Conservation (phyloP, 2,113 vertebrate species). For the Ailuropoda melanoleuca region DNA sequence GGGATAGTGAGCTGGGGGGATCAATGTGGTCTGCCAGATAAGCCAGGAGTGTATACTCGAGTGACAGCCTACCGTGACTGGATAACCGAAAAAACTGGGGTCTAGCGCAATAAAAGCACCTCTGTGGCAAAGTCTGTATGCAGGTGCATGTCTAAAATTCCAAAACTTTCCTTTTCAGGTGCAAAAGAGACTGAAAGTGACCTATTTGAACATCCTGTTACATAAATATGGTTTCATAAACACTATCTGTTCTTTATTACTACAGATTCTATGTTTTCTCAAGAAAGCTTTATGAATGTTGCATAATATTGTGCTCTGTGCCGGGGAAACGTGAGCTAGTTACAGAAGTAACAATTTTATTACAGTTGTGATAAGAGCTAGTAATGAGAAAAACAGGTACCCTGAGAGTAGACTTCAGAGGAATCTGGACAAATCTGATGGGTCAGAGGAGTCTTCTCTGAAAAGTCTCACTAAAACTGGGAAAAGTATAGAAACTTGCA, state of each 20-base stretch:
- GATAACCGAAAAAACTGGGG: constrained; percentile 80
- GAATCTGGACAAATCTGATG: neutral
- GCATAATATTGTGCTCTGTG: neutral
- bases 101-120: constrained; percentile 72
- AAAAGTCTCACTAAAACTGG: neutral
- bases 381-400: neutral
- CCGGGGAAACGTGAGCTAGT: neutral
- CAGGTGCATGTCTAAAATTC: neutral
- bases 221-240: neutral
- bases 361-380: neutral
- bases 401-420: neutral
- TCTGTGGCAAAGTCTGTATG: neutral
- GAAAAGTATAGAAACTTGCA: neutral
- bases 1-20: constrained; percentile 89
- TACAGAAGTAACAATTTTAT: neutral
- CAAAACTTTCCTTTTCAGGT: neutral
- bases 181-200: neutral
- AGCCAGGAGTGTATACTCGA: constrained; percentile 86
- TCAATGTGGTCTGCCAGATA: constrained; percentile 83
- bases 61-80: constrained; percentile 85
- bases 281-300: neutral
- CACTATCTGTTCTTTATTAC: neutral
- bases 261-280: neutral
- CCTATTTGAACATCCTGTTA: neutral
- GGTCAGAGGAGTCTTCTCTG: neutral